Base-by-base conservation (phyloP, 1,140 invertebrate species). In the Drosophila ambigua region DNA sequence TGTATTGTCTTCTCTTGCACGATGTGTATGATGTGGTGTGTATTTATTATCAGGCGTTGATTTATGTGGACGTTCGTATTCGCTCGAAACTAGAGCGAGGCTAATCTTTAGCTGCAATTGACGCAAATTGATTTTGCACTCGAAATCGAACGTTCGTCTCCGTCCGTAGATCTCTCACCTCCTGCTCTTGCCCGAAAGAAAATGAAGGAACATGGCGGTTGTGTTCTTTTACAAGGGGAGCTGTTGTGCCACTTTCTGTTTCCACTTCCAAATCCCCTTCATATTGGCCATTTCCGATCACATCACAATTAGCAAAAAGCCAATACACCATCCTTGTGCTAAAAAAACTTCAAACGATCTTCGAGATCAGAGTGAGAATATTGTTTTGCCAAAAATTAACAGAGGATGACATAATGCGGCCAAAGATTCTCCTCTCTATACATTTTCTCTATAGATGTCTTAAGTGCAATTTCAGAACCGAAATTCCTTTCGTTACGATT, bases 101-200 rank as follows among this genome's bases (percentile, higher is more conserved):
- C 82, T 87, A 87, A 87, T 87, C 82, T 82, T 79, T 82, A 61
- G 54, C 51, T 79, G 78, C 76, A 87, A 87, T 87, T 87, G 82
- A 87, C 82, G 82, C 75, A 87, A 75, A 87, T 85, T 82, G 71
- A 77, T 82, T 72, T 75, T 72, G 82, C 72, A 71, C 61, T 67
- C 69, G 82, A 71, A 58, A 71, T 68, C 65, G 65, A 71, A 58
- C 66, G 66, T 69, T 69, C 64, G 9, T 35, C 28, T 4, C 9
- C 31, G 31, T 11, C 8, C 31, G 4, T 39, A 39, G 35, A 39
- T 58, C 53, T 48, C 68, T 55, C 69, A 28, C 49, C 52, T 81
- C n/a, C 23, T 58, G 69, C 66, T 66, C 45, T 73, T 81, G 54
- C 57, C 66, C 45, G 7, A 68, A 68, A 69, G 28, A 31, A 7